These are phyloP conservation scores for Pediacus dermestoides DNA, from an alignment of 2,888 invertebrate genomes.

Conservation along the genomic window DNA sequence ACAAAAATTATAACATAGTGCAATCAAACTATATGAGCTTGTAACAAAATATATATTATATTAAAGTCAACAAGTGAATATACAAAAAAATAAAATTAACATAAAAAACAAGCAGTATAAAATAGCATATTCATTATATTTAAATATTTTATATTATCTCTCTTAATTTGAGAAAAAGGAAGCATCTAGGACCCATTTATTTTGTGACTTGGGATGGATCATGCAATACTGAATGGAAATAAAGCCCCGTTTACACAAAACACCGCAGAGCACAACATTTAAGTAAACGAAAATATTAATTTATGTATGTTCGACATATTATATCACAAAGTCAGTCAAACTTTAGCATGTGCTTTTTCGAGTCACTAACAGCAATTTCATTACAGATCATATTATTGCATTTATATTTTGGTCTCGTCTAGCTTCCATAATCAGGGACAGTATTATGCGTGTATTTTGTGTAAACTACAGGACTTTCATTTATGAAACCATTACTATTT, in stretches of 20 bases:
- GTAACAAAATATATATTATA: conserved; percentile 60
- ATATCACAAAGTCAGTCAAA: conserved; percentile 35
- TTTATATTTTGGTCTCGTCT: conserved; percentile 13
- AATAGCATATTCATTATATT: conserved; percentile 30
- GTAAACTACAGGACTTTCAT: too few relatives aligned
- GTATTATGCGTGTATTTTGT: too few relatives aligned
- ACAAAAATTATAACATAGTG: conserved; percentile 21
- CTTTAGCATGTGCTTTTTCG: too few relatives aligned
- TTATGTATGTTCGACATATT: conserved; percentile 11
- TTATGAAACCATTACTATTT: too few relatives aligned
- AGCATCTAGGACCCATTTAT: conserved; percentile 47
- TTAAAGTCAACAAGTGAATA: conserved; percentile 51
- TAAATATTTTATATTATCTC: conserved; percentile 29
- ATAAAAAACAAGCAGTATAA: conserved; percentile 43
- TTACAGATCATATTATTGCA: conserved; percentile 24
- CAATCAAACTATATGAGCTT: conserved; percentile 37
- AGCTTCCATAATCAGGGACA: too few relatives aligned
- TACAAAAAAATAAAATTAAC: conserved; percentile 49
- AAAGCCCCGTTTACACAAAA: conserved; percentile 30
- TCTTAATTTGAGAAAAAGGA: conserved; percentile 37
- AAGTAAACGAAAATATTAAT: too few relatives aligned
- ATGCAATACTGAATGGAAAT: conserved; percentile 42
- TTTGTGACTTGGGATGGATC: conserved; percentile 24
- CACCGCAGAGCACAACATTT: conserved; percentile 16
- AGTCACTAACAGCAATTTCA: conserved; percentile 24